Conservation (phyloP, 2,797 vertebrate species). For the Triplophysa yarkandensis region DNA sequence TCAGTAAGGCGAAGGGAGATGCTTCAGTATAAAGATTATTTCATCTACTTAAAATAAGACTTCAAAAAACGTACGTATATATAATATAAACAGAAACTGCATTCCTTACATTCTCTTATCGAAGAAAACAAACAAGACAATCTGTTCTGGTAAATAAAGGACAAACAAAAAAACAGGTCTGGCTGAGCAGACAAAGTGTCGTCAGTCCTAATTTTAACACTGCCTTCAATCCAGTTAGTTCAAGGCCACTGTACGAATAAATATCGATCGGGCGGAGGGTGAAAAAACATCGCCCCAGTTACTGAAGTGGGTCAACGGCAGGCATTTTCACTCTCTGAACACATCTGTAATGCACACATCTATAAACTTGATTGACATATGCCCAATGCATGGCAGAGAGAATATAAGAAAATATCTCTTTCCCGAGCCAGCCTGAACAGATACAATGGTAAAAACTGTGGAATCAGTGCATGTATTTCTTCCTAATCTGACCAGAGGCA, state of each 20-base stretch:
- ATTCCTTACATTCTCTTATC: not conserved
- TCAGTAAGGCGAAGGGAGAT: too few relatives aligned
- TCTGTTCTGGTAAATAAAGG: not conserved
- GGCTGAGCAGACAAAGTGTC: slow-evolving; percentile 26
- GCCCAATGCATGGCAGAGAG: too few relatives aligned
- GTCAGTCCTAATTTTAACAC: slow-evolving; percentile 1
- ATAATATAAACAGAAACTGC: not conserved
- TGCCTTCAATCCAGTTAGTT: slow-evolving; percentile 37
- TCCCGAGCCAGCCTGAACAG: not conserved
- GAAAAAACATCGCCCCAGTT: slow-evolving; percentile 67
- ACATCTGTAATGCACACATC: slow-evolving; percentile 69
- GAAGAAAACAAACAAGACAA: not conserved
- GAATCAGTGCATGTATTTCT: slow-evolving; percentile 25
- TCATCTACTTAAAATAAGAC: too few relatives aligned
- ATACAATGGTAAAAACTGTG: slow-evolving; percentile 42
- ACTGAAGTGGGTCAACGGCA: slow-evolving; percentile 76
- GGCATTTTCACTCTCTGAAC: slow-evolving; percentile 65
- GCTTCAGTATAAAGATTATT: too few relatives aligned
- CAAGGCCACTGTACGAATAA: slow-evolving; percentile 51
- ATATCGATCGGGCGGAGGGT: slow-evolving; percentile 67
- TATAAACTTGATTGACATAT: slow-evolving; percentile 66
- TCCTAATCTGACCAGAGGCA: slow-evolving; percentile 26
- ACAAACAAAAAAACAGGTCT: slow-evolving; percentile 28
- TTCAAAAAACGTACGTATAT: too few relatives aligned
- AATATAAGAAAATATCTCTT: too few relatives aligned